Evolutionary conservation across 2,113 vertebrate genomes (phyloP), one percentile per base, ranked within the genome.

Genomic region (Corythaixoides concolor): DNA sequence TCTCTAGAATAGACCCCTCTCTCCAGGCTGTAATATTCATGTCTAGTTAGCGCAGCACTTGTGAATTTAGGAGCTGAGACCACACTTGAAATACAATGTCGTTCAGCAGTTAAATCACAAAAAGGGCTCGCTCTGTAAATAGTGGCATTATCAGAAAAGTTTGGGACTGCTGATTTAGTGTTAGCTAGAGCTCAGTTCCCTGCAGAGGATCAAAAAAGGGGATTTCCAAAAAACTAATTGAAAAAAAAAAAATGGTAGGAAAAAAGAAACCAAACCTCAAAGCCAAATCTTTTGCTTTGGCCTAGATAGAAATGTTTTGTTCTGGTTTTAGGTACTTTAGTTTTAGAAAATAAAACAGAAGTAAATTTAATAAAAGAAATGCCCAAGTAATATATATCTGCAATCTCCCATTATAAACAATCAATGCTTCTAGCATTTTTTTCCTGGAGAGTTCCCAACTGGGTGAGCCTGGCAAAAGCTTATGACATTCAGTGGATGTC

Each of bases 51-150:
- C 0, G 1, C 35, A 81, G 84, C 84, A 58, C 79, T 81, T 93
- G 84, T 91, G 69, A 77, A 85, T 88, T 88, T 91, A 77, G 79
- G 91, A 91, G 75, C 75, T 85, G 80, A 91, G 59, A 56, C 79
- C 74, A 52, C 63, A 72, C 79, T 88, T 91, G 84, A 81, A 81
- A 82, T n/a, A 73, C 69, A 77, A 63, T 63, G 79, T 72, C 22
- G 0, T 86, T 89, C 72, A 86, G 56, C 72, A 83, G 76, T 59
- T 86, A 66, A 86, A 83, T 50, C 56, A 94, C 81, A 50, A 64
- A 56, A 94, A 79, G 72, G 2, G 8, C 43, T 94, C 2, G 0
- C 62, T 55, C 77, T 56, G 67, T 79, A 92, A 89, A 64, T 62
- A 89, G 80, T 66, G 45, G 55, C 66, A 59, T 86, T 89, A 86